phyloP scores from a whole-genome alignment of 1,140 invertebrate species.

The Lasaia peninsularis region DNA sequence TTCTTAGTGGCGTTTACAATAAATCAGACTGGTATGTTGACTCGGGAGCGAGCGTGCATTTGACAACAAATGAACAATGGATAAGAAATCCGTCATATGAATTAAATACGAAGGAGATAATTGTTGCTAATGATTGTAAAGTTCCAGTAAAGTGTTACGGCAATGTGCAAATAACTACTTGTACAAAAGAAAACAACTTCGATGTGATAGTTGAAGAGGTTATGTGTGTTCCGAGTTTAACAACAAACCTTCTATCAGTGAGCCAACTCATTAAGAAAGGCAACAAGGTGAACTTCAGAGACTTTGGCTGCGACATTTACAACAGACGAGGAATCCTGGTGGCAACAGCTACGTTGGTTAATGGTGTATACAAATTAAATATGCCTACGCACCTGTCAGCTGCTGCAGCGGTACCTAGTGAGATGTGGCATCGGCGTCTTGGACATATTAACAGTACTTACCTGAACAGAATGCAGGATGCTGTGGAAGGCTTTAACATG shows the following conservation, averaged over 20 bases:
- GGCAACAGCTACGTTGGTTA: neutral
- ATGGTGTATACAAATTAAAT: slow-evolving; percentile 37
- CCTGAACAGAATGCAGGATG: slow-evolving; percentile 34
- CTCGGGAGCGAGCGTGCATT: slow-evolving; percentile 36
- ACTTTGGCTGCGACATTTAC: slow-evolving; percentile 27
- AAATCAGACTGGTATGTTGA: slow-evolving; percentile 40
- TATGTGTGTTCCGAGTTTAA: slow-evolving; percentile 30
- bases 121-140: slow-evolving; percentile 24
- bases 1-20: slow-evolving; percentile 30
- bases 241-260: slow-evolving; percentile 37
- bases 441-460: slow-evolving; percentile 33
- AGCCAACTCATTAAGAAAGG: slow-evolving; percentile 35
- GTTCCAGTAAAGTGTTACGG: slow-evolving; percentile 26
- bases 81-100: slow-evolving; percentile 17
- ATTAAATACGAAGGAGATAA: slow-evolving; percentile 19
- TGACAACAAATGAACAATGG: slow-evolving; percentile 29
- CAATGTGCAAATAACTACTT: slow-evolving; percentile 24
- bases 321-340: slow-evolving; percentile 19
- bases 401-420: slow-evolving; percentile 17
- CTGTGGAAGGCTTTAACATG: slow-evolving; percentile 22
- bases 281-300: slow-evolving; percentile 27
- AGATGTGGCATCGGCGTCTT: slow-evolving; percentile 31
- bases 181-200: slow-evolving; percentile 12
- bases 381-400: slow-evolving; percentile 23
- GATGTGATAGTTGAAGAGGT: slow-evolving; percentile 21